Percentiles rank a stretch among this genome's conserved stretches.
Evolutionary conservation across 1,140 invertebrate species (phyloP).

Genomic region (Mercenaria mercenaria): DNA sequence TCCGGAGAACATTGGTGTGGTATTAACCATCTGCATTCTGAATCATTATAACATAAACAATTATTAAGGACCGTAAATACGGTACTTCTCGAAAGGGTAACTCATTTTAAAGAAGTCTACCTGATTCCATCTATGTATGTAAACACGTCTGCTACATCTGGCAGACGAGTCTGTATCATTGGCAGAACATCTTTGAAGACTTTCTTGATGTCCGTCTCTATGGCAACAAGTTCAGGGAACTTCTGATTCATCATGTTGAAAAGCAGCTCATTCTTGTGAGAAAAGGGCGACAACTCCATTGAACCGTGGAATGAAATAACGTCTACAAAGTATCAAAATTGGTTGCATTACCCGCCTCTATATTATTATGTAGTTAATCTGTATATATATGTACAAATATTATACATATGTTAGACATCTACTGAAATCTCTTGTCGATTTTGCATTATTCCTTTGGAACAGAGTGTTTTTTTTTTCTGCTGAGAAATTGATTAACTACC

Average conservation of each 20-base stretch:
- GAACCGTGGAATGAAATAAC: constrained; percentile 62
- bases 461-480: too few relatives aligned
- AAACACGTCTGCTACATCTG: constrained; percentile 42
- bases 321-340: constrained; percentile 10
- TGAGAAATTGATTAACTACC: too few relatives aligned
- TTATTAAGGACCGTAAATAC: too few relatives aligned
- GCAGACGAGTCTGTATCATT: constrained; percentile 16
- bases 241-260: constrained; percentile 56
- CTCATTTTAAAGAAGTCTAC: too few relatives aligned
- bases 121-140: constrained; percentile 51
- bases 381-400: too few relatives aligned
- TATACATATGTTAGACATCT: too few relatives aligned
- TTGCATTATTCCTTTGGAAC: too few relatives aligned
- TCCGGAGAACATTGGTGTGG: too few relatives aligned
- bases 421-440: too few relatives aligned
- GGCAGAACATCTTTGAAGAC: constrained; percentile 54
- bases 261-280: neutral
- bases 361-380: neutral
- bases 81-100: too few relatives aligned
- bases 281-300: constrained; percentile 35
- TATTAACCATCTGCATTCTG: too few relatives aligned
- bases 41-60: too few relatives aligned
- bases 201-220: constrained; percentile 36
- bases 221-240: constrained; percentile 14
- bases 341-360: neutral